Conservation (phyloP, 2,888 invertebrate genomes). For the Harpagoxenus sublaevis region DNA sequence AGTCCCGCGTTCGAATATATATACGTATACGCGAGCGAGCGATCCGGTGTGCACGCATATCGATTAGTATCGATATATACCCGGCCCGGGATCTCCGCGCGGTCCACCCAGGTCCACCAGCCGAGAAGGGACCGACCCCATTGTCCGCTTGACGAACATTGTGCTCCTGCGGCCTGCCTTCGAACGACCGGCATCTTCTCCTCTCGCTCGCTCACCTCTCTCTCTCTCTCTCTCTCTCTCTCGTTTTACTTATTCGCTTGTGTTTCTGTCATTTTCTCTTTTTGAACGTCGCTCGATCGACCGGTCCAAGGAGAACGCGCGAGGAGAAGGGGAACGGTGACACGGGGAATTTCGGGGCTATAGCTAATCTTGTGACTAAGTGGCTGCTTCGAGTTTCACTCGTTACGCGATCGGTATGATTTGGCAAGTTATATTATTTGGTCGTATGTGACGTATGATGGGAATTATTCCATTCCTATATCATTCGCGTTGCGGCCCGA, state of each 20-base stretch:
- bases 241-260: constrained; percentile 51
- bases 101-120: constrained; percentile 60
- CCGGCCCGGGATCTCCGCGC: constrained; percentile 60
- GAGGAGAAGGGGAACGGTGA: constrained; percentile 62
- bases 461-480: constrained; percentile 2
- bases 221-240: constrained; percentile 24
- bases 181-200: constrained; percentile 48
- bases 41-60: constrained; percentile 65
- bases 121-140: constrained; percentile 72
- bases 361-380: constrained; percentile 75
- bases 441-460: not conserved
- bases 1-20: constrained; percentile 71
- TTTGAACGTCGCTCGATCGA: constrained; percentile 59
- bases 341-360: constrained; percentile 71
- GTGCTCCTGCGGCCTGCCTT: constrained; percentile 74
- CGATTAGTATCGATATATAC: constrained; percentile 79
- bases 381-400: constrained; percentile 65
- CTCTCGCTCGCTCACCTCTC: constrained; percentile 26
- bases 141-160: constrained; percentile 80
- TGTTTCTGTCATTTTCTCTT: constrained; percentile 72
- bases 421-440: constrained; percentile 38
- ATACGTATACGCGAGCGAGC: constrained; percentile 24
- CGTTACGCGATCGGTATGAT: constrained; percentile 64
- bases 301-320: not conserved
- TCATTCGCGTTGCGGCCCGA: not conserved